Conservation (phyloP, 2,888 invertebrate genomes). For the Meandrusa payeni region DNA sequence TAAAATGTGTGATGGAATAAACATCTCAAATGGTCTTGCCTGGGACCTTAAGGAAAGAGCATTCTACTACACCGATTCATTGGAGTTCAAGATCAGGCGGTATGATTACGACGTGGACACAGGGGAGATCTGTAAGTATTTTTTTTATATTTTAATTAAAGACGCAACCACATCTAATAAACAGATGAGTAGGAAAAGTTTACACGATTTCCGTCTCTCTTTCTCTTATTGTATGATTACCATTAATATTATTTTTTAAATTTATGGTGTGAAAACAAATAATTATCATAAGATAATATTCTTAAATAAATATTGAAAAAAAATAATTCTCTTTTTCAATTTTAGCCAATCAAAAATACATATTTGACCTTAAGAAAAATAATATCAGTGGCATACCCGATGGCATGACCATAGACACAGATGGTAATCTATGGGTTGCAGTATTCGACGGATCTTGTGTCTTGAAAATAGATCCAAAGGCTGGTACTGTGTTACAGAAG, state of each 20-base stretch:
- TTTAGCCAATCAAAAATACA: conserved; percentile 80
- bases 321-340: too few species aligned
- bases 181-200: too few species aligned
- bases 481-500: conserved; percentile 77
- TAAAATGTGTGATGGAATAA: conserved; percentile 52
- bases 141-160: too few species aligned
- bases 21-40: conserved; percentile 89
- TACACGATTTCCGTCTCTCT: too few species aligned
- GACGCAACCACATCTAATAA: too few species aligned
- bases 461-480: conserved; percentile 75
- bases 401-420: conserved; percentile 88
- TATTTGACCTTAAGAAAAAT: conserved; percentile 80
- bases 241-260: too few species aligned
- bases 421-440: conserved; percentile 89
- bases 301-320: too few species aligned
- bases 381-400: conserved; percentile 78
- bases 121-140: conserved; percentile 82
- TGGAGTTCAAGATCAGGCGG: conserved; percentile 82
- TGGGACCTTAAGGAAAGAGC: conserved; percentile 85
- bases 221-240: too few species aligned
- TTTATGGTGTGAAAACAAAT: too few species aligned
- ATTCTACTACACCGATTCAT: conserved; percentile 88
- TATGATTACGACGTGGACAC: conserved; percentile 86
- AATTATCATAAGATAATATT: too few species aligned
- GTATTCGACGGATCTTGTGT: conserved; percentile 83